Evolutionary conservation across 2,797 vertebrate species (phyloP).

Genomic region (Cygnus olor): DNA sequence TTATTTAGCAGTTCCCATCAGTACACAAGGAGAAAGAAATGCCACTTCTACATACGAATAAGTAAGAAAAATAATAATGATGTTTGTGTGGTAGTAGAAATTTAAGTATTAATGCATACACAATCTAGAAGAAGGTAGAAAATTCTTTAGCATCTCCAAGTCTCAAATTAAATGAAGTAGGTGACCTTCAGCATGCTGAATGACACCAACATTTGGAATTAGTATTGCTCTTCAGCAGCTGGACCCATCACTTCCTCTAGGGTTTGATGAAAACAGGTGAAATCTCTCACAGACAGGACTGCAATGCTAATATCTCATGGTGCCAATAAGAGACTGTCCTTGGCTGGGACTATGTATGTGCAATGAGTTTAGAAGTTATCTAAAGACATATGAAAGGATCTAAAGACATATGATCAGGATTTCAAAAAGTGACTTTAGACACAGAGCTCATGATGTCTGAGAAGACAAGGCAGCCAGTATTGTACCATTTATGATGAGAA

Average conservation of each 20-base stretch:
- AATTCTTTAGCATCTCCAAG: neutral
- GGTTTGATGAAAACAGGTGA: neutral
- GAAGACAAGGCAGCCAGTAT: neutral
- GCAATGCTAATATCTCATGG: neutral
- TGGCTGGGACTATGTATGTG: neutral
- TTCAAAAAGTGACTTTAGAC: neutral
- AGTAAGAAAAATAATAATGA: neutral
- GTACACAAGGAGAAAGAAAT: neutral
- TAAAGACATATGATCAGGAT: neutral
- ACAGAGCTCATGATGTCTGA: neutral
- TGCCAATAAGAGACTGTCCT: neutral
- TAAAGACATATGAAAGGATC: neutral
- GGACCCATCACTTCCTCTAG: neutral
- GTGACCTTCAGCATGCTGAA: neutral
- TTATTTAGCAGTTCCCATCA: neutral
- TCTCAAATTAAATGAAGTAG: constrained; percentile 1
- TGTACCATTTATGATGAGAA: neutral
- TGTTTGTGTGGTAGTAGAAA: neutral
- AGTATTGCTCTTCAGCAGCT: neutral
- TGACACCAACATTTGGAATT: neutral
- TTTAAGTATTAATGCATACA: neutral
- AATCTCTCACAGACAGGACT: neutral
- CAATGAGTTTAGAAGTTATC: neutral
- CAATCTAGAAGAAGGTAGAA: neutral
- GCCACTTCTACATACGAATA: neutral